Evolutionary conservation across 2,797 vertebrate genomes (phyloP).

Genomic region (Syngnathus acus): DNA sequence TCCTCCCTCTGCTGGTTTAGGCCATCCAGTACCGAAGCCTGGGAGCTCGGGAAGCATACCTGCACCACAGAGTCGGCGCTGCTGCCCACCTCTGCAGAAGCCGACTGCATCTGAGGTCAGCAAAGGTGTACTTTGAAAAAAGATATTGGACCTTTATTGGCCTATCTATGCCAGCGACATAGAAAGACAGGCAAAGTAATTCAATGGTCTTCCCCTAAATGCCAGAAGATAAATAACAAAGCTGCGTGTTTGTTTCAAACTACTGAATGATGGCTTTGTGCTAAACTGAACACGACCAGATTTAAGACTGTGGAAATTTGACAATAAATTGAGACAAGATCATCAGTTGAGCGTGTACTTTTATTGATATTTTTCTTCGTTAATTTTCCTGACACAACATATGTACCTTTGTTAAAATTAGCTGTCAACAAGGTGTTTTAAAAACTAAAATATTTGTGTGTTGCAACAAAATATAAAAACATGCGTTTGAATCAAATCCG

Average conservation of each 20-base stretch:
- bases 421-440: background rate
- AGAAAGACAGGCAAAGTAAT: background rate
- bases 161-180: background rate
- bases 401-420: background rate
- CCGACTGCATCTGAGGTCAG: conserved; percentile 57
- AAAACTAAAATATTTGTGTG: background rate
- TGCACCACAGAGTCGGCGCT: conserved; percentile 65
- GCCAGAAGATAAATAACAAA: background rate
- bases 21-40: conserved; percentile 78
- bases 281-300: background rate
- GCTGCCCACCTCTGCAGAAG: conserved; percentile 58
- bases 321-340: background rate
- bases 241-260: background rate
- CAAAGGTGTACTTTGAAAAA: background rate
- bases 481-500: background rate
- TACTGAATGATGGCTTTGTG: background rate
- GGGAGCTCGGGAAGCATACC: conserved; percentile 81
- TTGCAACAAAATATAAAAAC: background rate
- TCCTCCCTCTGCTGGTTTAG: conserved; percentile 86
- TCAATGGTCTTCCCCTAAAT: background rate
- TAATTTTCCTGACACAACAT: background rate
- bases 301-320: background rate
- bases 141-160: background rate
- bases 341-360: background rate
- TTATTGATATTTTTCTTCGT: background rate